These are phyloP conservation scores for Nineta flava DNA, from an alignment of 2,888 invertebrate genomes.

Conservation along the genomic window DNA sequence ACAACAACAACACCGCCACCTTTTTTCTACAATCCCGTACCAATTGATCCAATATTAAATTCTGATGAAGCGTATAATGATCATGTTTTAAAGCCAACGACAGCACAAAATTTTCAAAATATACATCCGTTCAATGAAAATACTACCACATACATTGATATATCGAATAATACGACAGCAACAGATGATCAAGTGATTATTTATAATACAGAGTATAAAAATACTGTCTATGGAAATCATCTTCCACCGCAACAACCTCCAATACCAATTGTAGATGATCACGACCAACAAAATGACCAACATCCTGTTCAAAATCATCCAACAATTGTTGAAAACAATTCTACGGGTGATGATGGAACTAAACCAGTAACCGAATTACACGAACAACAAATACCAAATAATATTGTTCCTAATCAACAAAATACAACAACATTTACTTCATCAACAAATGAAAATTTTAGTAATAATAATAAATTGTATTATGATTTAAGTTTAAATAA, in stretches of 20 bases:
- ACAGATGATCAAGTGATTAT: not conserved
- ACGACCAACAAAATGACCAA: too few relatives aligned
- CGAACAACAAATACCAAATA: slow-evolving; percentile 6
- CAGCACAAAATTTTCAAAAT: not conserved
- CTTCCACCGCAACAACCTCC: not conserved
- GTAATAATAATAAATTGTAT: slow-evolving; percentile 3
- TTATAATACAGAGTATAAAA: not conserved
- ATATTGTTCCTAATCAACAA: slow-evolving; percentile 6
- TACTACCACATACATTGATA: not conserved
- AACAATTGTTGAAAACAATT: not conserved
- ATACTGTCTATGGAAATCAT: not conserved
- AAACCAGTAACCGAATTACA: not conserved
- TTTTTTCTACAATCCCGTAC: not conserved
- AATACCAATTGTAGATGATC: not conserved
- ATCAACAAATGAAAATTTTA: not conserved
- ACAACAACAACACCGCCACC: not conserved
- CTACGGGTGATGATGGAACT: not conserved
- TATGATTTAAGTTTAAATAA: slow-evolving; percentile 3
- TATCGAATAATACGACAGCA: not conserved
- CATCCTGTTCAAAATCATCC: not conserved
- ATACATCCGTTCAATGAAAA: not conserved
- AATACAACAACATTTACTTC: not conserved
- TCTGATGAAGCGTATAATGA: not conserved
- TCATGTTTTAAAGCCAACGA: not conserved
- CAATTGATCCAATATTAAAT: not conserved